Conservation (phyloP, 2,888 invertebrate genomes). For the Agrochola macilenta region DNA sequence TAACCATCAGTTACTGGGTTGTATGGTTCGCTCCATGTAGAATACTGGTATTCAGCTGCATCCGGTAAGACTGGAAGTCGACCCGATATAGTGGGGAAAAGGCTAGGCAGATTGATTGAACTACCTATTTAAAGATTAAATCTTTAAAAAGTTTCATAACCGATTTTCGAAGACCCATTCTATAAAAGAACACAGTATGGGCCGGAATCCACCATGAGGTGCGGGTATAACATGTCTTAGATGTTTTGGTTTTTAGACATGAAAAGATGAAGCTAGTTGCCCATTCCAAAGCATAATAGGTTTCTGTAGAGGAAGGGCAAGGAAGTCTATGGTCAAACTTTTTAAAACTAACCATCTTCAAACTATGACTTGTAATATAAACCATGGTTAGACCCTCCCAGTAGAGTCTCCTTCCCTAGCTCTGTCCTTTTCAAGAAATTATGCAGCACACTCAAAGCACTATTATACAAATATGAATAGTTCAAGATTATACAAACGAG, state of each 20-base stretch:
- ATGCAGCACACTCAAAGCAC: slow-evolving; percentile 27
- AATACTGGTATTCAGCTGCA: no score
- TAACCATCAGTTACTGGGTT: no score
- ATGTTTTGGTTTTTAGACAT: no score
- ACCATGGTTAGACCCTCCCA: background rate
- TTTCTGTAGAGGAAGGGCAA: background rate
- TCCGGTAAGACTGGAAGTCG: no score
- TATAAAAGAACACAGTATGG: no score
- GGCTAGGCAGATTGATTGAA: no score
- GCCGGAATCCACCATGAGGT: no score
- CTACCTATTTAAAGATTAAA: background rate
- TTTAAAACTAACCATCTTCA: background rate
- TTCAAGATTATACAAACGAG: slow-evolving; percentile 68
- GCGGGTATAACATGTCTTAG: no score
- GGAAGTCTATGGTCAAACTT: background rate
- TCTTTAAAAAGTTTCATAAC: background rate
- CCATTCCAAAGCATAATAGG: background rate
- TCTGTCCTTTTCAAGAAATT: slow-evolving; percentile 30
- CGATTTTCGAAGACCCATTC: background rate
- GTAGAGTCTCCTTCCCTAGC: background rate
- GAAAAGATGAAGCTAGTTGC: background rate
- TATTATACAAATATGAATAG: slow-evolving; percentile 54
- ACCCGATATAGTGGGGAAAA: no score
- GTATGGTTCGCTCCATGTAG: no score
- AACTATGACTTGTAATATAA: background rate